phyloP scores from a whole-genome alignment of 2,113 vertebrate species.

The Scortum barcoo region DNA sequence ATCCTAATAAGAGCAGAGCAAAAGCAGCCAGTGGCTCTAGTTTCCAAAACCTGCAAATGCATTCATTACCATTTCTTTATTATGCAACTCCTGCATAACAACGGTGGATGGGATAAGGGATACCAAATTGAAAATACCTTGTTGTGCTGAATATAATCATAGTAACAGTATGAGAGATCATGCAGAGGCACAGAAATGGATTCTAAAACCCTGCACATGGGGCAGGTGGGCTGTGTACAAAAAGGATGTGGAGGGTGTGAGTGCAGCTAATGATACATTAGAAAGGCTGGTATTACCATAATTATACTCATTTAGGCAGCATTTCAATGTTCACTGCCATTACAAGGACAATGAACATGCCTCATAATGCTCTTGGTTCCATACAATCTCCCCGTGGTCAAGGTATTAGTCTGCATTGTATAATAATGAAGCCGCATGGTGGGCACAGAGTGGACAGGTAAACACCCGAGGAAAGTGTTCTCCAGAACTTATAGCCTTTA shows the following conservation, averaged over 20 bases:
- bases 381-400: constrained; percentile 58
- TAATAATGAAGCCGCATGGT: constrained; percentile 35
- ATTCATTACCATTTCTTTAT: constrained; percentile 63
- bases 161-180: constrained; percentile 42
- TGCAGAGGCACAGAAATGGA: constrained; percentile 50
- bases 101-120: constrained; percentile 10
- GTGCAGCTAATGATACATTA: constrained; percentile 79
- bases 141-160: constrained; percentile 63
- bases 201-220: constrained; percentile 51
- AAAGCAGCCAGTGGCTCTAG: constrained; percentile 48
- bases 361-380: constrained; percentile 61
- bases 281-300: constrained; percentile 76
- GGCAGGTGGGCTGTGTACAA: constrained; percentile 43
- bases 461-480: constrained; percentile 26
- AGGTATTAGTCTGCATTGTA: constrained; percentile 37
- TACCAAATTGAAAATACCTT: constrained; percentile 58
- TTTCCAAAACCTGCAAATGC: constrained; percentile 56
- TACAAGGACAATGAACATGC: constrained; percentile 71
- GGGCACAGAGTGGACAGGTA: constrained; percentile 15
- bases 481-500: neutral
- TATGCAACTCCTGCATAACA: constrained; percentile 47
- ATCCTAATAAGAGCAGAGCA: constrained; percentile 59
- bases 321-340: constrained; percentile 67
- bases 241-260: constrained; percentile 60
- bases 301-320: constrained; percentile 77